Evolutionary conservation across 2,797 vertebrate species (phyloP).

Genomic region (Xiphophorus birchmanni): DNA sequence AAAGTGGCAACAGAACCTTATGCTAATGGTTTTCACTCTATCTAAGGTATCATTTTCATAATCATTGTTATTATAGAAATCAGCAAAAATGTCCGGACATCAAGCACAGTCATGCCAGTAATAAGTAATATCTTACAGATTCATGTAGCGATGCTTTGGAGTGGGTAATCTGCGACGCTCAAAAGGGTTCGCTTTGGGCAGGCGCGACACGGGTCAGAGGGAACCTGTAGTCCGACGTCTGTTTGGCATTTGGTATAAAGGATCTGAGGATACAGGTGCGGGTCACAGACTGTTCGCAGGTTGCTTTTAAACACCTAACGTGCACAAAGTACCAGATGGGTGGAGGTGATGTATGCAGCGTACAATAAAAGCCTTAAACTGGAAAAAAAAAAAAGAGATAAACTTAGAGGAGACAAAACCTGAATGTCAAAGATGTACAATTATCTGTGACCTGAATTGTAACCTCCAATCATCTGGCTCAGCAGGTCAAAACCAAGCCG

Average conservation of each 20-base stretch:
- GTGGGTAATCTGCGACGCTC: constrained; percentile 58
- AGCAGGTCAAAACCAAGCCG: constrained; percentile 47
- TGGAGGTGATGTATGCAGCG: constrained; percentile 32
- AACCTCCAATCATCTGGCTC: constrained; percentile 50
- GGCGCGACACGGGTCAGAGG: constrained; percentile 41
- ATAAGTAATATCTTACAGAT: constrained; percentile 82
- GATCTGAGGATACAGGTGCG: constrained; percentile 58
- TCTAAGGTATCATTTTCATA: constrained; percentile 69
- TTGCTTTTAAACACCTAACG: constrained; percentile 26
- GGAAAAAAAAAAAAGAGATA: not conserved
- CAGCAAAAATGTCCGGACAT: constrained; percentile 81
- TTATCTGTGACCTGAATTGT: constrained; percentile 28
- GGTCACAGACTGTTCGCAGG: constrained; percentile 59
- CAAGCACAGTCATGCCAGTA: constrained; percentile 85
- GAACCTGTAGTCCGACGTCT: constrained; percentile 73
- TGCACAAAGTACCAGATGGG: constrained; percentile 39
- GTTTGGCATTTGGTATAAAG: constrained; percentile 89
- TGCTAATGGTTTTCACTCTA: constrained; percentile 73
- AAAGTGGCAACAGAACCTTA: constrained; percentile 80
- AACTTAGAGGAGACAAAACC: constrained; percentile 38
- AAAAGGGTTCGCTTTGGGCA: constrained; percentile 54
- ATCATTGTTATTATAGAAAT: constrained; percentile 76
- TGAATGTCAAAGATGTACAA: constrained; percentile 46
- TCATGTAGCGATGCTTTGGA: constrained; percentile 71
- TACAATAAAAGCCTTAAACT: constrained; percentile 38